Base-by-base conservation (phyloP, 1,140 invertebrate genomes). In the Heliconius hermathena region DNA sequence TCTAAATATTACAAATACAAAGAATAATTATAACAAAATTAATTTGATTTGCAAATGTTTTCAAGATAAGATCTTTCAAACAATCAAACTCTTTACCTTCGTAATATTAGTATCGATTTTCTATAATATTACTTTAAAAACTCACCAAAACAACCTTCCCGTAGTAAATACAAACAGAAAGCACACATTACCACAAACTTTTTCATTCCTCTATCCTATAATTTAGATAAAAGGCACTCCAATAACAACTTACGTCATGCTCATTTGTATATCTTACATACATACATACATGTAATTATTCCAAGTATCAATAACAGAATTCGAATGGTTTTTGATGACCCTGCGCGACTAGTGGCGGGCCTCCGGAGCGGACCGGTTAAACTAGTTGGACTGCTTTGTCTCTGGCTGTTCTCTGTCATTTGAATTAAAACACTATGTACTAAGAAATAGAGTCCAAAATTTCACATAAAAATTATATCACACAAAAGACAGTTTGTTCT, bases 311-410 rank as follows among this genome's bases (percentile, higher is more conserved):
- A 73, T 74, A 54, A 18, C 71, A 54, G 41, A 66, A 73, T 60
- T 74, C 33, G 77, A 78, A 74, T 60, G 52, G 60, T 73, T 74
- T 74, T 52, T 84, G 83, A 80, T 83, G 83, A 81, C 81, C 81
- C 80, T 80, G 80, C 57, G 57, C 70, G 71, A 74, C 76, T 71
- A 13, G 83, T 78, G 87, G 76, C 88, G 87, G 87, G 88, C 88
- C 88, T 89, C 88, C 86, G 74, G 80, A 82, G 79, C 73, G 71
- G 77, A 91, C 87, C 88, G 85, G 89, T 89, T 87, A 75, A 77
- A 80, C 84, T 38, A 87, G 86, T 88, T 87, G 18, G 26, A 66
- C 60, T 66, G 60, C 60, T 66, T 29, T 66, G 60, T 66, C 26
- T 66, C 60, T 29, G 11, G 18, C 60, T 1, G 29, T 9, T 29